Percentiles rank a stretch among this genome's conserved stretches.
Evolutionary conservation across 1,140 invertebrate species (phyloP).

Genomic region (Venturia canescens): DNA sequence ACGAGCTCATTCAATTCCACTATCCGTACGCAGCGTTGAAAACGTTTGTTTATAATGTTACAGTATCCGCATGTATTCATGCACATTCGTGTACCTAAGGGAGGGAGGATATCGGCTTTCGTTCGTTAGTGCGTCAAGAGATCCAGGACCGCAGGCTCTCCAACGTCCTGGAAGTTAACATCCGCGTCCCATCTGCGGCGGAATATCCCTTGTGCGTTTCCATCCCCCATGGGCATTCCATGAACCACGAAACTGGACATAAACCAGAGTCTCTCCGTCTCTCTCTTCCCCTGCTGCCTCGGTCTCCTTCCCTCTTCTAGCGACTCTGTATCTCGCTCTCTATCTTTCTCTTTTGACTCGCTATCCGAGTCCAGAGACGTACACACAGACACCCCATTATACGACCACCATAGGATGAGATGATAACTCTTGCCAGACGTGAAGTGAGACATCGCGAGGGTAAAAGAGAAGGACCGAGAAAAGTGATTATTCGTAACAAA

Average conservation of each 20-base stretch:
- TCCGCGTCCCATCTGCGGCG: constrained; percentile 35
- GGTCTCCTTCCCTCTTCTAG: too few species aligned
- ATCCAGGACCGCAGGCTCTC: constrained; percentile 8
- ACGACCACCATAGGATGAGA: not conserved
- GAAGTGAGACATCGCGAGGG: constrained; percentile 17
- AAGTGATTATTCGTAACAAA: constrained; percentile 38
- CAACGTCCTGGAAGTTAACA: constrained; percentile 17
- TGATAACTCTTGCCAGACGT: constrained; percentile 37
- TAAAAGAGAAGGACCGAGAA: constrained; percentile 17
- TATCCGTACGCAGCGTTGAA: too few species aligned
- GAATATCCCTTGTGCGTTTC: constrained; percentile 37
- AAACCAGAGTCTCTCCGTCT: constrained; percentile 46
- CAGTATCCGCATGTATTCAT: too few species aligned
- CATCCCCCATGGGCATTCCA: constrained; percentile 34
- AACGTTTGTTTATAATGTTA: too few species aligned
- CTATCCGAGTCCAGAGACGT: constrained; percentile 14
- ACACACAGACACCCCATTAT: not conserved
- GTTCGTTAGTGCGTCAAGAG: constrained; percentile 17
- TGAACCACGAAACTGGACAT: constrained; percentile 36
- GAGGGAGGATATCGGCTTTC: not conserved
- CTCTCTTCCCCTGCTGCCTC: constrained; percentile 40
- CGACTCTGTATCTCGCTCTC: constrained; percentile 9
- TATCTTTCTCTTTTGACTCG: constrained; percentile 11
- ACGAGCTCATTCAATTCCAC: too few species aligned
- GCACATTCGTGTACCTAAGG: too few species aligned